Base-by-base conservation (phyloP, 2,113 vertebrate species). In the Mesitornis unicolor region DNA sequence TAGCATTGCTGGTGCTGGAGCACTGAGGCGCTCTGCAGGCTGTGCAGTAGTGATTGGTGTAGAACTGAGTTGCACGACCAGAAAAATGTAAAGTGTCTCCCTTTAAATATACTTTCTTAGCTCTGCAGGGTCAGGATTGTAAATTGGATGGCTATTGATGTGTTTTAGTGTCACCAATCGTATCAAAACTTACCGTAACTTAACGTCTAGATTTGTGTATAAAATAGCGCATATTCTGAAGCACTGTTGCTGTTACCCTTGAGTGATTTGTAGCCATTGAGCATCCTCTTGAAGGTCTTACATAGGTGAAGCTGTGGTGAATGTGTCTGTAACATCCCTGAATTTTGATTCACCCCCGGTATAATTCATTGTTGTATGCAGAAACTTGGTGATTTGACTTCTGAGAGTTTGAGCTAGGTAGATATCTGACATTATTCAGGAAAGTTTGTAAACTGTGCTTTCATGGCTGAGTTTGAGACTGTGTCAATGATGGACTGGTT, bases 401-500 rank as follows among this genome's bases (percentile, higher is more conserved):
- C 9, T 1, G 4, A 56, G 40, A 33, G 15, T 80, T 51, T 61
- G 40, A 77, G 31, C 56, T 60, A 17, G 65, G 22, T 36, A 68
- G 24, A 2, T 65, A 47, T 5, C 65, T 56, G 47, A 31, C 5
- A 13, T 38, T 40, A 38, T 22, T 79, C 10, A 10, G 51, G 8
- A 6, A 81, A 31, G 31, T 22, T 80, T 80, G 43, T 71, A 64
- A 87, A 74, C 21, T 3, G 6, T 57, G 31, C 20, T 26, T 19
- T 83, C 2, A 1, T 45, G 40, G 31, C 36, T 22, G 61, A 13
- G 38, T 69, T 73, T 74, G 76, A 70, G 45, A 74, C 22, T 36
- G 50, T 10, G 31, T 74, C 16, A 33, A 6, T 67, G 40, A 56
- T 0, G 0, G 6, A 25, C 24, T 69, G 47, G 24, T 60, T 33